phyloP scores from a whole-genome alignment of 92 coral and sea anemone genomes.

The Umimayanthus kanabou region DNA sequence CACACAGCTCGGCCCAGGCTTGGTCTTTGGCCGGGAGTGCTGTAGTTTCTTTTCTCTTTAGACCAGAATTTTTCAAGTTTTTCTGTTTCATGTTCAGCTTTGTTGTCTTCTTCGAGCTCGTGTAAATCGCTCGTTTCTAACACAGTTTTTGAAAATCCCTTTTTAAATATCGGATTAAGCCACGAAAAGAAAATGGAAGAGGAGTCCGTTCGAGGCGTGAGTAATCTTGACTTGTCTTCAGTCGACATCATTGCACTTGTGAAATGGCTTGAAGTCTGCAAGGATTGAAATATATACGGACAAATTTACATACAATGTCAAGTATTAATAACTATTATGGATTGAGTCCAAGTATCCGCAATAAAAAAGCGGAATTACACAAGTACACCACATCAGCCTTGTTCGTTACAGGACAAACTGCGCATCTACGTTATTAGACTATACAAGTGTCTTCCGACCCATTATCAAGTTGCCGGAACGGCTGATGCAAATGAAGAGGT shows the following conservation, averaged over 20 bases:
- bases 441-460: background rate
- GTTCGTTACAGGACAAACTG: background rate
- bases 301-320: slow-evolving; percentile 5
- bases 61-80: slow-evolving; percentile 24
- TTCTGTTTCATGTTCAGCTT: slow-evolving; percentile 30
- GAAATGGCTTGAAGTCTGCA: background rate
- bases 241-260: slow-evolving; percentile 10
- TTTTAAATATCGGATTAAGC: slow-evolving; percentile 39
- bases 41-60: background rate
- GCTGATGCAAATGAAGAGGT: background rate
- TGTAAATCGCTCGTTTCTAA: slow-evolving; percentile 17
- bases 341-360: background rate
- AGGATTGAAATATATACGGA: background rate
- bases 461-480: background rate
- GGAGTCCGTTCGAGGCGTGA: slow-evolving; percentile 14
- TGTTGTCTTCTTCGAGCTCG: slow-evolving; percentile 35
- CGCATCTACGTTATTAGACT: background rate
- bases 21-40: background rate
- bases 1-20: slow-evolving; percentile 26
- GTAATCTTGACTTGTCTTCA: background rate
- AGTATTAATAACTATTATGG: slow-evolving; percentile 1
- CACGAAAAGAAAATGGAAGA: slow-evolving; percentile 26
- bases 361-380: slow-evolving; percentile 16
- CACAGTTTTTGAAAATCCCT: slow-evolving; percentile 21
- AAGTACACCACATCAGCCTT: slow-evolving; percentile 1